These are phyloP conservation scores for Micromussa lordhowensis DNA, from an alignment of 92 coral and sea anemone genomes.

Conservation along the genomic window DNA sequence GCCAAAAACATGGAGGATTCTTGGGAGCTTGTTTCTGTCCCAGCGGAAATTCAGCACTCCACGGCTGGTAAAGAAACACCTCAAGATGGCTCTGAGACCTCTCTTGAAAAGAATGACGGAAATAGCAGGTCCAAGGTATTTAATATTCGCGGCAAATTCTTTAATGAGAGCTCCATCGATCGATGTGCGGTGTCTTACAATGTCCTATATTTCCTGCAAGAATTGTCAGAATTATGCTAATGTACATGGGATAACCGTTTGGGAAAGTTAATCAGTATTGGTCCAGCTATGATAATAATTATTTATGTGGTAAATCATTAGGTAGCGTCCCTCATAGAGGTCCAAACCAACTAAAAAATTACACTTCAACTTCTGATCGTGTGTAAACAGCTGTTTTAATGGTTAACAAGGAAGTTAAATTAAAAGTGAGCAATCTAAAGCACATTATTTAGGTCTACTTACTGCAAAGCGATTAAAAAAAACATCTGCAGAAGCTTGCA, in stretches of 20 bases:
- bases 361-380: too few relatives aligned
- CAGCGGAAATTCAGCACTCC: slow-evolving; percentile 75
- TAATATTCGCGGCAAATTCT: not conserved
- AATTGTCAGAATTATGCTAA: not conserved
- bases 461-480: not conserved
- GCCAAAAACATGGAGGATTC: slow-evolving; percentile 70
- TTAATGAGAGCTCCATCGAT: not conserved
- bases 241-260: not conserved
- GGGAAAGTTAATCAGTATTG: not conserved
- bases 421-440: not conserved
- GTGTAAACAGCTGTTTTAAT: not conserved
- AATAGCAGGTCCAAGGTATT: slow-evolving; percentile 33
- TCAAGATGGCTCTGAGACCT: slow-evolving; percentile 26
- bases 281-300: too few relatives aligned
- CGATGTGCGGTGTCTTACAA: too few relatives aligned
- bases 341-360: too few relatives aligned
- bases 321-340: not conserved
- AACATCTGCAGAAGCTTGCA: not conserved
- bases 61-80: slow-evolving; percentile 4
- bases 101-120: slow-evolving; percentile 24
- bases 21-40: slow-evolving; percentile 75
- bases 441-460: not conserved
- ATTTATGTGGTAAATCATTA: slow-evolving; percentile 3
- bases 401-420: not conserved
- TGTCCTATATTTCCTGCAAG: too few relatives aligned